Evolutionary conservation across 2,888 invertebrate genomes (phyloP), one percentile per base, ranked within the genome.

Genomic region (Crepidodera aurea): DNA sequence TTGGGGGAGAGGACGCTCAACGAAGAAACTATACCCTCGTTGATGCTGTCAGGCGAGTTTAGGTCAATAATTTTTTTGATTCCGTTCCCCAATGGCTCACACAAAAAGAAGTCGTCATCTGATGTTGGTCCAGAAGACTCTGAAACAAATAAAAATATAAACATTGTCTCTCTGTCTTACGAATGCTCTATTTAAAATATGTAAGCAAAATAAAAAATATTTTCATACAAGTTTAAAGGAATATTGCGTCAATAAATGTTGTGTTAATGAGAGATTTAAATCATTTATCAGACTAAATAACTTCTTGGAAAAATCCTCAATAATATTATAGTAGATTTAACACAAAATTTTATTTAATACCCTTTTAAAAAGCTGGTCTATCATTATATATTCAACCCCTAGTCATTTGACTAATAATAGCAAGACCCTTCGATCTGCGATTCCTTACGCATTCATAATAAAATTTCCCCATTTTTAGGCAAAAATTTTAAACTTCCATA

Each of bases 1-100:
- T 77, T 82, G 7, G 83, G 83, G 7, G 83, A 83, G 59, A 83
- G 83, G 67, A 84, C 71, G 37, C 83, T 82, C 53, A 84, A 79
- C 2, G 79, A 75, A 1, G 77, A 76, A 16, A 76, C 66, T 40
- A 60, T 62, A 18, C 83, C 84, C 76, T 85, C 84, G 58, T 83
- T 86, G 59, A 88, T 88, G 72, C 89, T 89, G 72, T 90, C 89
- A 7, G 89, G 89, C 1, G 89, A 90, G 78, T 89, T 89, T 67
- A 88, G 79, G 66, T 88, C 87, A 64, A 86, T 84, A 51, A 84
- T 84, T 71, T 74, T 75, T 44, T 72, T 54, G 37, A 58, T 60
- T 8, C 51, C 58, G 25, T 42, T 50, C 7, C 29, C 55, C 4
- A 51, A 32, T 16, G 67, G 62, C 8, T 60, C 62, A 27, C 58